These are phyloP conservation scores for Xiphophorus hellerii DNA, from an alignment of 2,113 vertebrate species.

Conservation along the genomic window DNA sequence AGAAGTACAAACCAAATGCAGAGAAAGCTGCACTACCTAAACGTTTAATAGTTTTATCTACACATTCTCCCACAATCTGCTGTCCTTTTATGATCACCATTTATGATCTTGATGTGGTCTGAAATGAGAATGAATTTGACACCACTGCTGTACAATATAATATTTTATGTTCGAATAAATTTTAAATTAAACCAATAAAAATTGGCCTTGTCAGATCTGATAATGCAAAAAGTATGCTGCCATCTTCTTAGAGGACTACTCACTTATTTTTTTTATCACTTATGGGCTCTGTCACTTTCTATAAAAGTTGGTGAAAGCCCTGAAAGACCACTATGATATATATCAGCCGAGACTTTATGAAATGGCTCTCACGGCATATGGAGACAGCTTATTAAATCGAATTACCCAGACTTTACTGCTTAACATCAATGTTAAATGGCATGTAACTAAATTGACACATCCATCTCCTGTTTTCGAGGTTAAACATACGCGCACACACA, in stretches of 20 bases:
- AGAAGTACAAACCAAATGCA: too few relatives aligned
- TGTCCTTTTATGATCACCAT: too few relatives aligned
- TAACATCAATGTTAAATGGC: conserved; percentile 33
- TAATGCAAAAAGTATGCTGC: background rate
- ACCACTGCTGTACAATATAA: background rate
- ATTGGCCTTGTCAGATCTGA: background rate
- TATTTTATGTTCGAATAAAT: background rate
- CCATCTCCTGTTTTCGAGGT: conserved; percentile 25
- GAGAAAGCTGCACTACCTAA: too few relatives aligned
- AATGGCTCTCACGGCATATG: conserved; percentile 1
- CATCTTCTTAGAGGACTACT: background rate
- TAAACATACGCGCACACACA: conserved; percentile 16
- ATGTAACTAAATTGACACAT: conserved; percentile 28
- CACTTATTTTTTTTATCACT: conserved; percentile 3
- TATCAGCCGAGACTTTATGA: conserved; percentile 1
- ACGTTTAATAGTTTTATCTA: too few relatives aligned
- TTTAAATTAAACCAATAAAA: background rate
- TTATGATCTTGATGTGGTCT: too few relatives aligned
- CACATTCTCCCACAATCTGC: too few relatives aligned
- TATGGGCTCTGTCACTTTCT: conserved; percentile 2
- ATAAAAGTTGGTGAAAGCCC: conserved; percentile 6
- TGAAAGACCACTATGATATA: background rate
- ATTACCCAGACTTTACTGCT: conserved; percentile 39
- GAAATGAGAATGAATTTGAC: too few relatives aligned
- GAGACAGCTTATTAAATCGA: conserved; percentile 21